phyloP scores from a whole-genome alignment of 2,113 vertebrate species.

The Mastomys natalensis region DNA sequence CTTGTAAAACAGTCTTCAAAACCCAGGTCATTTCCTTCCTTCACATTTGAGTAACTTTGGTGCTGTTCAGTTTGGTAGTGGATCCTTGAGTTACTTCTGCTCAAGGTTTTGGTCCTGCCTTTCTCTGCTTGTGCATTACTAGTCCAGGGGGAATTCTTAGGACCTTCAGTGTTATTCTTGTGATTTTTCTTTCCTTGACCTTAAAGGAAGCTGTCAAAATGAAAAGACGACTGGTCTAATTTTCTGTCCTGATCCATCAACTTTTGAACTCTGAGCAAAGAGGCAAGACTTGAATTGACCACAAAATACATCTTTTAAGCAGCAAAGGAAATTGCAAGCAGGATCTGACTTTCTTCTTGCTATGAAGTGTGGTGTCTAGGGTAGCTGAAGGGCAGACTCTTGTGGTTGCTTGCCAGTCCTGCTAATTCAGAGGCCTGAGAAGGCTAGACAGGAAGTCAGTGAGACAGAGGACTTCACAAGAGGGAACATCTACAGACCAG shows the following conservation, averaged over 20 bases:
- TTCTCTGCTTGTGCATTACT: neutral
- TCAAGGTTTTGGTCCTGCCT: neutral
- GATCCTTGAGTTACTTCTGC: neutral
- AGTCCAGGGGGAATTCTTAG: neutral
- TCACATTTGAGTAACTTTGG: neutral
- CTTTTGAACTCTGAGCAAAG: conserved; percentile 40
- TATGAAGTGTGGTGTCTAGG: neutral
- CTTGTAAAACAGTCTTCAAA: conserved; percentile 82
- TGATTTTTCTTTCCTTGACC: neutral
- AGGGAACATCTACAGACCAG: neutral
- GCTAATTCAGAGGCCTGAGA: neutral
- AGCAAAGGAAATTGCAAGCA: neutral
- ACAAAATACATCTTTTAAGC: conserved; percentile 42
- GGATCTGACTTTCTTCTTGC: neutral
- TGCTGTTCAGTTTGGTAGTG: neutral
- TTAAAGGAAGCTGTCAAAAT: neutral
- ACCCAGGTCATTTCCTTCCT: conserved; percentile 61
- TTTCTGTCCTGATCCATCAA: neutral
- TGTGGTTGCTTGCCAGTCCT: neutral
- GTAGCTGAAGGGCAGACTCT: neutral
- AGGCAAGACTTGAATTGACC: conserved; percentile 15
- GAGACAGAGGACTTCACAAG: neutral
- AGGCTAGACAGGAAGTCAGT: neutral
- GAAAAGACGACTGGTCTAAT: neutral
- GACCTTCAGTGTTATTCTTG: neutral